Evolutionary conservation across 2,888 invertebrate species (phyloP), one percentile per base, ranked within the genome.

Genomic region (Endotricha flammealis): DNA sequence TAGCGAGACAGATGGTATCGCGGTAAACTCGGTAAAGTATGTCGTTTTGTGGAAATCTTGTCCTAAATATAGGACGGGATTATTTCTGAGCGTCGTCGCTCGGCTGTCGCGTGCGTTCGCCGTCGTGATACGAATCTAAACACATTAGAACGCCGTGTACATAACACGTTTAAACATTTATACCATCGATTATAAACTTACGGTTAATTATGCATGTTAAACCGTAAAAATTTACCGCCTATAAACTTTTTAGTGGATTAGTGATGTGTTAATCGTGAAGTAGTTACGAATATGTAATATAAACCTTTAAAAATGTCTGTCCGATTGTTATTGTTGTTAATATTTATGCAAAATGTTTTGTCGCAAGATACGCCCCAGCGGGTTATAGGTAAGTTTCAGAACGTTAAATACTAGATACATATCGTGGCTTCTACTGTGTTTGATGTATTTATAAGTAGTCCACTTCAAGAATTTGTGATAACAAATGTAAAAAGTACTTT

Each of bases 41-140:
- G 81, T 82, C 85, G 73, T 80, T 80, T 81, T 80, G 75, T 71
- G 80, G 79, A 76, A 83, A 79, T 71, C 73, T 64, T 61, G 64
- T 64, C 65, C 83, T 85, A 85, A 76, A 83, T 80, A 74, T 85
- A 83, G 80, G 58, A 50, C 61, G 57, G 62, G 79, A 82, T 80
- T 85, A 85, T 83, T 83, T 81, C 65, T 64, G 83, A 69, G 20
- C 20, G 20, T 20, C 20, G 6, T n/a, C n/a, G n/a, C 65, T 63
- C 65, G 52, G 42, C 60, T 80, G 80, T 79, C 80, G 76, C 74
- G 63, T 50, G 57, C 60, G 68, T 65, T 63, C 8, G 57, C 61
- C 65, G 66, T 68, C 66, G 55, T 66, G 64, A 64, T 65, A 57
- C 65, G 67, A 71, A 70, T 74, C 79, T 64, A 81, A 80, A 81